A percentile compares a stretch with the other conserved stretches of the same genome.
Evolutionary conservation across 2,888 invertebrate genomes (phyloP).

Genomic region (Margaritifera margaritifera): DNA sequence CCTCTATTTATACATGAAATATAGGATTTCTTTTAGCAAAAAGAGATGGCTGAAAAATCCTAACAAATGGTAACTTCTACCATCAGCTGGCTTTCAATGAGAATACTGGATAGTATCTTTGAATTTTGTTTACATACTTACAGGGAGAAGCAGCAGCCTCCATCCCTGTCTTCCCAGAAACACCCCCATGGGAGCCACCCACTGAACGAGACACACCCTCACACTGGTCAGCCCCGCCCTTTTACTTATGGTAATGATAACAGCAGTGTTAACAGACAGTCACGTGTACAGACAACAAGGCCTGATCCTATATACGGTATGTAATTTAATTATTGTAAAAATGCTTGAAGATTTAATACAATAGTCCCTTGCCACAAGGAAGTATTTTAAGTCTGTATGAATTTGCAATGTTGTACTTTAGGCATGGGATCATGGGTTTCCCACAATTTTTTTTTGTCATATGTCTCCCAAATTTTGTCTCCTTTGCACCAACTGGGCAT

Average conservation of each 20-base stretch:
- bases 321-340: neutral
- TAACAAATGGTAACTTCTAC: no score
- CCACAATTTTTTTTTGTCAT: no score
- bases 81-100: no score
- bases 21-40: no score
- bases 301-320: constrained; percentile 69
- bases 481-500: no score
- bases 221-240: constrained; percentile 58
- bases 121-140: constrained; percentile 4
- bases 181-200: constrained; percentile 67
- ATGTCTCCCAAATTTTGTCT: no score
- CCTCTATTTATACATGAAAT: no score
- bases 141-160: constrained; percentile 67
- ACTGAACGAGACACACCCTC: constrained; percentile 54
- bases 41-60: no score
- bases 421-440: no score
- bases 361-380: neutral
- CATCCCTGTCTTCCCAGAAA: constrained; percentile 59
- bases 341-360: neutral
- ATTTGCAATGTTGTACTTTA: neutral
- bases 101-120: no score
- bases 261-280: constrained; percentile 68
- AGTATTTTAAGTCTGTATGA: neutral
- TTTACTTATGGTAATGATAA: constrained; percentile 69
- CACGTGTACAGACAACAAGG: constrained; percentile 61